Evolutionary conservation across 2,888 invertebrate genomes (phyloP).

Genomic region (Dinocampus coccinellae): DNA sequence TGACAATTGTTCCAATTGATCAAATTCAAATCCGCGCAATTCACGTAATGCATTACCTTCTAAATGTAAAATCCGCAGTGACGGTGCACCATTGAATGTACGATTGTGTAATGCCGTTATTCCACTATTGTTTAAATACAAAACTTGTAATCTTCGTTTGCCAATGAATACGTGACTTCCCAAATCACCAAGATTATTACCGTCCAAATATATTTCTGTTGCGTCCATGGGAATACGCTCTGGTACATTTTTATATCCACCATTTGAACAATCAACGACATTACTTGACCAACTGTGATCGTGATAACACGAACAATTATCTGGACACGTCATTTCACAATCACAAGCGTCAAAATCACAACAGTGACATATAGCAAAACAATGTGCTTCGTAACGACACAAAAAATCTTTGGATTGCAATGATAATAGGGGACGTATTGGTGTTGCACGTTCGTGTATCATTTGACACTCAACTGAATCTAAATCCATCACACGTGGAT

Average conservation of each 20-base stretch:
- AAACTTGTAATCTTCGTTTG: constrained; percentile 83
- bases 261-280: constrained; percentile 86
- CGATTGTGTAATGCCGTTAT: constrained; percentile 83
- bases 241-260: constrained; percentile 81
- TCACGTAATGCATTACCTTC: constrained; percentile 81
- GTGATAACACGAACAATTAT: constrained; percentile 88
- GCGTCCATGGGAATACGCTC: constrained; percentile 90
- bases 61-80: constrained; percentile 81
- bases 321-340: constrained; percentile 91
- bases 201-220: constrained; percentile 88
- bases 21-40: constrained; percentile 84
- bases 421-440: constrained; percentile 76
- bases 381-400: constrained; percentile 85
- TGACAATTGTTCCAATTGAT: constrained; percentile 79
- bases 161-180: constrained; percentile 90
- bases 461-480: constrained; percentile 83
- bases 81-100: constrained; percentile 85
- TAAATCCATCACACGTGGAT: constrained; percentile 85
- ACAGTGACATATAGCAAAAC: constrained; percentile 89
- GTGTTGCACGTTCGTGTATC: constrained; percentile 77
- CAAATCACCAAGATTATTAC: constrained; percentile 83
- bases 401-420: constrained; percentile 83
- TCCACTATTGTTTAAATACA: constrained; percentile 84
- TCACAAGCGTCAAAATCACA: constrained; percentile 93
- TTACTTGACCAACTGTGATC: constrained; percentile 89